phyloP scores from a whole-genome alignment of 1,140 invertebrate genomes.

The Capitella teleta region DNA sequence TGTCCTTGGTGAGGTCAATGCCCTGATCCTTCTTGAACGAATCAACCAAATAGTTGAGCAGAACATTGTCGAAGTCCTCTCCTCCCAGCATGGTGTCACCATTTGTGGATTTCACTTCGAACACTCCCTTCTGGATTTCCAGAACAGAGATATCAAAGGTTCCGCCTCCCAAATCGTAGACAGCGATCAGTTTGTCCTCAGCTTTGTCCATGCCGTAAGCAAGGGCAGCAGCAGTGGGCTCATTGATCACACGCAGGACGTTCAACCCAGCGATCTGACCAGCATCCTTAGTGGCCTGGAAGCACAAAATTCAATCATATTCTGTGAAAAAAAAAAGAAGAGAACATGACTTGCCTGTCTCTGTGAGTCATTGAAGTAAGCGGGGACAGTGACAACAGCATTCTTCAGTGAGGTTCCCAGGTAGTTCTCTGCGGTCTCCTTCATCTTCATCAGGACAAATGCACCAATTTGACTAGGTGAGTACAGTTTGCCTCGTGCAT shows the following conservation, averaged over 20 bases:
- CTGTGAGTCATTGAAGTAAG: slow-evolving; percentile 94
- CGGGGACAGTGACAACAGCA: too few species aligned
- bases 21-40: slow-evolving; percentile 98
- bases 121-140: slow-evolving; percentile 89
- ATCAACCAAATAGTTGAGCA: slow-evolving; percentile 78
- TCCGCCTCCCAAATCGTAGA: slow-evolving; percentile 92
- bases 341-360: slow-evolving; percentile 52
- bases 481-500: slow-evolving; percentile 87
- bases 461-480: slow-evolving; percentile 92
- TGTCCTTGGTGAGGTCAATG: slow-evolving; percentile 87
- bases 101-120: slow-evolving; percentile 92
- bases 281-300: slow-evolving; percentile 83
- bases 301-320: neutral
- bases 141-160: slow-evolving; percentile 95
- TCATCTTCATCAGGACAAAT: slow-evolving; percentile 90
- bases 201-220: slow-evolving; percentile 98
- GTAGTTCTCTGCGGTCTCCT: slow-evolving; percentile 86
- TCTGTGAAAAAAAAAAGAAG: neutral
- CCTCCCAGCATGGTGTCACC: slow-evolving; percentile 97
- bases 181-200: slow-evolving; percentile 97
- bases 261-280: slow-evolving; percentile 93
- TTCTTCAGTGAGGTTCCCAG: too few species aligned
- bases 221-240: slow-evolving; percentile 90
- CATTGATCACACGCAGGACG: slow-evolving; percentile 91
- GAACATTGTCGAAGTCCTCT: slow-evolving; percentile 96